Evolutionary conservation across 2,113 vertebrate species (phyloP).

Genomic region (Nerophis ophidion): DNA sequence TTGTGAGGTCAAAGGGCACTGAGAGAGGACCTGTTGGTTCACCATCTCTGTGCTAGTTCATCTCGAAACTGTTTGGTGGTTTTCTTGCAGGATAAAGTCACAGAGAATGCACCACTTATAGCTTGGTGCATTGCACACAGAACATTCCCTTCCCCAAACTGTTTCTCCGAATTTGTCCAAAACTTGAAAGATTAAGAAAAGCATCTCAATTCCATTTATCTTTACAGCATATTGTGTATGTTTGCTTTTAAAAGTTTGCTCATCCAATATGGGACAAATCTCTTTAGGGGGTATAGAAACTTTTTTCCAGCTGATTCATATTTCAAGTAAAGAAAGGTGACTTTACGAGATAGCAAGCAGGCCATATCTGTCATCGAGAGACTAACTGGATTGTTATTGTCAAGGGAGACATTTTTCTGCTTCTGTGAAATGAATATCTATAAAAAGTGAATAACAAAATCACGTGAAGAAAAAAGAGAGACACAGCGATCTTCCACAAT

Average conservation of each 20-base stretch:
- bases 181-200: too few species aligned
- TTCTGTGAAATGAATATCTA: constrained; percentile 33
- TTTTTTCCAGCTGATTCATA: constrained; percentile 33
- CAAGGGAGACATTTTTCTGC: constrained; percentile 36
- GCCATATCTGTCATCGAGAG: constrained; percentile 38
- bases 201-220: too few species aligned
- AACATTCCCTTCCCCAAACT: too few species aligned
- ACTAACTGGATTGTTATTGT: constrained; percentile 36
- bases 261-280: constrained; percentile 25
- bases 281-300: constrained; percentile 17
- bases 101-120: too few species aligned
- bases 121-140: too few species aligned
- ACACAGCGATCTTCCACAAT: not conserved
- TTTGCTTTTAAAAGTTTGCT: constrained; percentile 5
- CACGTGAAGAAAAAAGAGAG: not conserved
- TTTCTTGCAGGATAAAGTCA: too few species aligned
- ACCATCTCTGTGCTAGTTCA: not conserved
- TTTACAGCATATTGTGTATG: too few species aligned
- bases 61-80: not conserved
- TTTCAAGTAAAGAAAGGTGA: constrained; percentile 42
- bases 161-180: too few species aligned
- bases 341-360: constrained; percentile 45
- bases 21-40: too few species aligned
- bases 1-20: not conserved
- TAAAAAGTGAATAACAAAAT: constrained; percentile 27